Evolutionary conservation across 2,888 invertebrate genomes (phyloP), one percentile per base, ranked within the genome.

Genomic region (Lasioglossum lativentre): DNA sequence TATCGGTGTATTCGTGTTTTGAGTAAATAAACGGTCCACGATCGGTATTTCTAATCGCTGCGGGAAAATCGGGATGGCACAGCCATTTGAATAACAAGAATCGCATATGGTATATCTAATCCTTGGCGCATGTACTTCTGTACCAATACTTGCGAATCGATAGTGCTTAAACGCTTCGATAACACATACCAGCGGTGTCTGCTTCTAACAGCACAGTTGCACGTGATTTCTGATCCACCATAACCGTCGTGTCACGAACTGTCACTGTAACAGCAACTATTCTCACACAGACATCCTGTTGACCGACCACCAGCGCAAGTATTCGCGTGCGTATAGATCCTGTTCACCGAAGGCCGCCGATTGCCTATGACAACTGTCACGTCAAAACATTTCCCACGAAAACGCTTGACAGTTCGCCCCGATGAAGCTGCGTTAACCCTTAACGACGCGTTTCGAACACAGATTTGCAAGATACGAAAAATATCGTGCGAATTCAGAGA

Each of bases 231-330:
- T 84, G 84, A 84, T 83, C 74, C 78, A 63, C 73, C 84, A 42
- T 82, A 72, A 83, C 84, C 78, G 70, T 78, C 84, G 27, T 70
- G 78, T 78, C 84, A 83, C 78, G 59, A 63, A 83, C 84, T 83
- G 84, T 84, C 84, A 84, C 84, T 83, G 84, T 83, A 84, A 83
- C 84, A 71, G 74, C 70, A 84, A 84, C 84, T 84, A 84, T 84
- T 74, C 78, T 83, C 78, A 63, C 70, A 70, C 84, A 83, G 84
- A 63, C 84, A 77, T 78, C 74, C 70, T 75, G 84, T 83, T 83
- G 84, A 83, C 78, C 73, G 63, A 84, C 84, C 78, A 47, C 45
- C 74, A 30, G 56, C 78, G 70, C 74, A 84, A 75, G 83, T 74
- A 59, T 52, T 73, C 59, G 56, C 68, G 16, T 47, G 73, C 47